Percentiles rank a stretch among this genome's conserved stretches.
These are phyloP conservation scores for Dryococelus australis DNA, from an alignment of 2,888 invertebrate genomes.

Conservation along the genomic window DNA sequence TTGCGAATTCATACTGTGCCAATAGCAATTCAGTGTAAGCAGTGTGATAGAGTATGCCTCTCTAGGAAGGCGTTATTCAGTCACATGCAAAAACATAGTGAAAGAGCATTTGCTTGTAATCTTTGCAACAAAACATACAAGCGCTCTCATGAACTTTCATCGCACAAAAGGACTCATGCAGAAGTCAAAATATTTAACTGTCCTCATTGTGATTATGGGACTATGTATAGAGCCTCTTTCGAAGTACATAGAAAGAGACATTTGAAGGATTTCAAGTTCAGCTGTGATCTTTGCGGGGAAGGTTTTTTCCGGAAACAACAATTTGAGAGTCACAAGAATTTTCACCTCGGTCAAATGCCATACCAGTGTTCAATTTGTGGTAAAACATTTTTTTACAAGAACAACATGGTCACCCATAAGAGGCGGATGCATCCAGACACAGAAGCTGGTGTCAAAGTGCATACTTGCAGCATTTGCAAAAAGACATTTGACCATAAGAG, in stretches of 20 bases:
- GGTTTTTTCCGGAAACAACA: slow-evolving; percentile 49
- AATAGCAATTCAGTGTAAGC: slow-evolving; percentile 31
- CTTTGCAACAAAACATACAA: slow-evolving; percentile 48
- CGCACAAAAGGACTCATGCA: slow-evolving; percentile 26
- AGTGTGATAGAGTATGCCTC: slow-evolving; percentile 46
- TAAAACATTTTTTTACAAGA: slow-evolving; percentile 52
- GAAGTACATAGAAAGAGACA: slow-evolving; percentile 61
- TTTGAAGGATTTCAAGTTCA: slow-evolving; percentile 54
- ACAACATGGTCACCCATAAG: slow-evolving; percentile 45
- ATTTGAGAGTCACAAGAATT: slow-evolving; percentile 48
- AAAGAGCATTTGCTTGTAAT: slow-evolving; percentile 47
- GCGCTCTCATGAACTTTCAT: slow-evolving; percentile 40
- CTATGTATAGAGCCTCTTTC: slow-evolving; percentile 36
- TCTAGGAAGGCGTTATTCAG: slow-evolving; percentile 32
- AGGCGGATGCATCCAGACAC: slow-evolving; percentile 28
- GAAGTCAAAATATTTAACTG: slow-evolving; percentile 19
- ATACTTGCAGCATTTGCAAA: slow-evolving; percentile 46
- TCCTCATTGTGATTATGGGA: slow-evolving; percentile 37
- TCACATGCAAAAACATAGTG: slow-evolving; percentile 47
- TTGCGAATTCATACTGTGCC: slow-evolving; percentile 54
- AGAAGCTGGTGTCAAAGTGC: slow-evolving; percentile 17
- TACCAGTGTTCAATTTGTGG: slow-evolving; percentile 53
- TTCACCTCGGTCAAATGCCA: slow-evolving; percentile 43
- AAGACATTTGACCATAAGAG: slow-evolving; percentile 52
- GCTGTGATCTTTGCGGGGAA: slow-evolving; percentile 50